Base-by-base conservation (phyloP, 2,888 invertebrate genomes). In the Nephrocerus scutellatus region DNA sequence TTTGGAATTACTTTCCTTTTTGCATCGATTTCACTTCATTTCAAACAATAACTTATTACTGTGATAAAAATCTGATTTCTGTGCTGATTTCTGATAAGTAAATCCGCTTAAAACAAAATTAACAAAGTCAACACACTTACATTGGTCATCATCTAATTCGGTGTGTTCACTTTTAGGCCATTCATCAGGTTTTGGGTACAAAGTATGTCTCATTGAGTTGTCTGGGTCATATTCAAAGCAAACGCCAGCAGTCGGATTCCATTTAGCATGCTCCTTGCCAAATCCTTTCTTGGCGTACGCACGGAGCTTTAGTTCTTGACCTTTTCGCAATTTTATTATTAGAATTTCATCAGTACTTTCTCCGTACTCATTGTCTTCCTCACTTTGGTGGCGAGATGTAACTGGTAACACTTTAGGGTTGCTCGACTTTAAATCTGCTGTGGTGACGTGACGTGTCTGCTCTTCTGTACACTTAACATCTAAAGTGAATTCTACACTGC, bases 211-310 rank as follows among this genome's bases (percentile, higher is more conserved):
- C 80, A 99, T 86, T 0, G 86, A 74, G 72, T 98, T 98, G 62
- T 98, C 98, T 1, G 98, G 98, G 71, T 99, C 98, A 71, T 99
- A 99, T 68, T 99, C 98, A 70, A 99, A 99, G 35, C 88, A 86
- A 2, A 98, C 96, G 28, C 96, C 96, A 33, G 91, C 90, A 0
- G 98, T 98, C 4, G 98, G 98, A 72, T 97, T 98, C 98, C 98
- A 98, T 68, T 98, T 98, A 0, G 98, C 98, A 72, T 99, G 98
- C 64, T 99, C 98, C 62, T 98, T 98, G 1, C 96, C 68, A 39
- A 68, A 70, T 21, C 78, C 77, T 72, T 98, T 98, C 57, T 96
- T 93, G 0, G 97, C 98, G 72, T 91, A 97, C 2, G 96, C 97
- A 54, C 87, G 75, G 41, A 97, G 71, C 64, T 93, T 95, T 25